These are phyloP conservation scores for Caenorhabditis briggsae DNA, from an alignment of 1,140 invertebrate species.

Conservation along the genomic window DNA sequence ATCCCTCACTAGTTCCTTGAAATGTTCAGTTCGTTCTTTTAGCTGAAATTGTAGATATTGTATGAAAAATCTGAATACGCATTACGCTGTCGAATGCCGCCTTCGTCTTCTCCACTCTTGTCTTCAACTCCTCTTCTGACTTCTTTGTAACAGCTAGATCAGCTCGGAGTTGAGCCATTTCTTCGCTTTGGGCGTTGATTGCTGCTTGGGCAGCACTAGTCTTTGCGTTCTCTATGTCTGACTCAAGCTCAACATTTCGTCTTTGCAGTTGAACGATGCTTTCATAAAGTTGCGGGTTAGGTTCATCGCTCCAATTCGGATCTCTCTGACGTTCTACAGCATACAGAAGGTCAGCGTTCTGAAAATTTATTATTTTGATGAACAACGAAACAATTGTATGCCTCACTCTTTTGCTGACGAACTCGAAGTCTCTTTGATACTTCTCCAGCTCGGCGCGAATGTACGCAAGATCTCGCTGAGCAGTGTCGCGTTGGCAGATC, in stretches of 20 bases:
- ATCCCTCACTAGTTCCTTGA: constrained; percentile 21
- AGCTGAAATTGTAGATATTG: constrained; percentile 18
- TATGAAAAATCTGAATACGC: background rate
- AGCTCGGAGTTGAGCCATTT: constrained; percentile 24
- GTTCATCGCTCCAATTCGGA: constrained; percentile 35
- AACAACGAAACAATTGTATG: too few species aligned
- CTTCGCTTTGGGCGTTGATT: constrained; percentile 42
- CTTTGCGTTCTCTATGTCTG: constrained; percentile 45
- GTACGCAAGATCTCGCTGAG: constrained; percentile 53
- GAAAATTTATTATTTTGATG: background rate
- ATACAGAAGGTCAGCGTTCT: constrained; percentile 33
- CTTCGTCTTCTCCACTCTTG: constrained; percentile 42
- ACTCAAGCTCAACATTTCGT: constrained; percentile 52
- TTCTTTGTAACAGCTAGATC: constrained; percentile 42
- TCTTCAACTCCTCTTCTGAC: constrained; percentile 27
- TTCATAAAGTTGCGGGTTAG: constrained; percentile 38
- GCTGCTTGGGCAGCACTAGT: background rate
- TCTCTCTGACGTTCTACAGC: constrained; percentile 13
- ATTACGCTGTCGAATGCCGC: constrained; percentile 48
- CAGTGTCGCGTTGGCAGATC: constrained; percentile 19
- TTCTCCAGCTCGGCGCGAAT: constrained; percentile 54
- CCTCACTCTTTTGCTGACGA: constrained; percentile 26
- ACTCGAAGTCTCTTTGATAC: constrained; percentile 52
- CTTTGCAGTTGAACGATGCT: constrained; percentile 54
- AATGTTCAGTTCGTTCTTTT: constrained; percentile 44